Percentiles rank a stretch among this genome's conserved stretches.
phyloP scores from a whole-genome alignment of 1,140 invertebrate genomes.

The Drosophila arizonae region DNA sequence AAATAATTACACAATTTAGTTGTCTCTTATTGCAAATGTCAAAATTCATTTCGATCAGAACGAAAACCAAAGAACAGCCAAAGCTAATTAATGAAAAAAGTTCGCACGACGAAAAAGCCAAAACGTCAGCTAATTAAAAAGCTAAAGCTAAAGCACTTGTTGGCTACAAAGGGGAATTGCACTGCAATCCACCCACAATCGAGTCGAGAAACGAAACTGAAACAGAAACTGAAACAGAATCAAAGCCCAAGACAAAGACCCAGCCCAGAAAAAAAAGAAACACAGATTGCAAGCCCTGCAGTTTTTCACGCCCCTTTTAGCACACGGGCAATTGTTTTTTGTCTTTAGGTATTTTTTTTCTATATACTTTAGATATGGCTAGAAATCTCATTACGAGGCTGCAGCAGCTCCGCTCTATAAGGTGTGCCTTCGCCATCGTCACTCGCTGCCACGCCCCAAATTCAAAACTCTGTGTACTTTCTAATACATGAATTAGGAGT shows the following conservation, averaged over 20 bases:
- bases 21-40: slow-evolving; percentile 50
- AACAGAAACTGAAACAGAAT: slow-evolving; percentile 9
- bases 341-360: not conserved
- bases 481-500: slow-evolving; percentile 67
- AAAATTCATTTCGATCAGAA: slow-evolving; percentile 54
- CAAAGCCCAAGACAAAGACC: slow-evolving; percentile 30
- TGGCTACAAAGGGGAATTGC: slow-evolving; percentile 15
- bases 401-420: slow-evolving; percentile 29
- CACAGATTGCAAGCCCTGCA: slow-evolving; percentile 38
- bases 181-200: not conserved
- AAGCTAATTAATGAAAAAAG: slow-evolving; percentile 66
- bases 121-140: slow-evolving; percentile 66
- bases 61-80: slow-evolving; percentile 20
- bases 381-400: slow-evolving; percentile 40
- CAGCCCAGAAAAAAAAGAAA: slow-evolving; percentile 43
- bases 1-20: slow-evolving; percentile 3
- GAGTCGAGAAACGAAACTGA: too few species aligned
- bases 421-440: slow-evolving; percentile 54
- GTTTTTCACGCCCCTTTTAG: slow-evolving; percentile 46
- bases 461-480: slow-evolving; percentile 56
- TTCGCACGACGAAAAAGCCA: slow-evolving; percentile 28
- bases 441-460: slow-evolving; percentile 44
- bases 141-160: slow-evolving; percentile 63
- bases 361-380: slow-evolving; percentile 11
- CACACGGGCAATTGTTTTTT: slow-evolving; percentile 31